Evolutionary conservation across 2,888 invertebrate species (phyloP).

Genomic region (Andrena chrysosceles): DNA sequence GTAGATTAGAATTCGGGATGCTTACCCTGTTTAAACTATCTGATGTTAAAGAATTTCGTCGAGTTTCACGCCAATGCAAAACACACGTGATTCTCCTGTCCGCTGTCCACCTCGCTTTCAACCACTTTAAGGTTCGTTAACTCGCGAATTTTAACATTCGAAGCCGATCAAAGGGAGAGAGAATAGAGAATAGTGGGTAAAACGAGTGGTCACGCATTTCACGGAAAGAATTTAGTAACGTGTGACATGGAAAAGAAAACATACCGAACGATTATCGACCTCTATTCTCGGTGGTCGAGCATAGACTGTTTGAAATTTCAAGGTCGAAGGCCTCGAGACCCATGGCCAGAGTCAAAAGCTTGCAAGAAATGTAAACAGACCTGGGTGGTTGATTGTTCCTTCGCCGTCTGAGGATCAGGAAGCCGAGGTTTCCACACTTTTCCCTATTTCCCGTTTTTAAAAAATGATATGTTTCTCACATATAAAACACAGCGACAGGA

Average conservation of each 20-base stretch:
- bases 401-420: too few species aligned
- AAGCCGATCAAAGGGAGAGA: background rate
- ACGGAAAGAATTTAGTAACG: background rate
- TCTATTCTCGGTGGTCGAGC: too few species aligned
- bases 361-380: too few species aligned
- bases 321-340: too few species aligned
- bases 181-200: background rate
- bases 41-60: conserved; percentile 32
- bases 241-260: too few species aligned
- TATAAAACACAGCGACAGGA: background rate
- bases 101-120: conserved; percentile 11
- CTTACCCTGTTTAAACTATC: conserved; percentile 32
- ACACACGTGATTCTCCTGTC: conserved; percentile 29
- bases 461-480: background rate
- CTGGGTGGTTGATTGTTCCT: too few species aligned
- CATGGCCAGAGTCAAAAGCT: too few species aligned
- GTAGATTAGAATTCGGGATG: conserved; percentile 41
- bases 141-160: background rate
- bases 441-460: background rate
- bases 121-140: background rate
- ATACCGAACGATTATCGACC: too few species aligned
- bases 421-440: too few species aligned
- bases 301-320: too few species aligned
- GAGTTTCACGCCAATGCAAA: conserved; percentile 29
- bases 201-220: background rate